phyloP scores from a whole-genome alignment of 1,140 invertebrate species.

The Melipona quadrifasciata region DNA sequence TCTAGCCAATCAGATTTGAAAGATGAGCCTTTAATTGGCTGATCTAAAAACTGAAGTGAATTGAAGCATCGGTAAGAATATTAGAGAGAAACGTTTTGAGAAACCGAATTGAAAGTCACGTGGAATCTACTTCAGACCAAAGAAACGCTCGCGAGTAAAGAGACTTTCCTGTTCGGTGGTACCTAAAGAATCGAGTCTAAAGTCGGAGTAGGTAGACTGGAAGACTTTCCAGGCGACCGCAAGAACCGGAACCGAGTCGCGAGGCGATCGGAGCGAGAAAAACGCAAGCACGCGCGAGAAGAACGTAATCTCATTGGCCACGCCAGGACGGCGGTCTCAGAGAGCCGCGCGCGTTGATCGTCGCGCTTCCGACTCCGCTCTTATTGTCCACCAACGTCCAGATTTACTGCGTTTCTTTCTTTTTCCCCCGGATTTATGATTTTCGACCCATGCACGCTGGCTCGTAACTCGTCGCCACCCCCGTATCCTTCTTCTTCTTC shows the following conservation, averaged over 20 bases:
- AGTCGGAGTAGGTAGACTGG: slow-evolving; percentile 12
- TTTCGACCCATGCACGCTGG: slow-evolving; percentile 47
- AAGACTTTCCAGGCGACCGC: slow-evolving; percentile 36
- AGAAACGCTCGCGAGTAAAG: not conserved
- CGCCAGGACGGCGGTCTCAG: slow-evolving; percentile 67
- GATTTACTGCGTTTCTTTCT: slow-evolving; percentile 69
- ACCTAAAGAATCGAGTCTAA: slow-evolving; percentile 6
- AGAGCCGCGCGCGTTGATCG: slow-evolving; percentile 65
- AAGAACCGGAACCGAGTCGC: slow-evolving; percentile 53
- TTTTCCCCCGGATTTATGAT: slow-evolving; percentile 67
- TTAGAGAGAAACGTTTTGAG: too few species aligned
- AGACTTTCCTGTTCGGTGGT: not conserved
- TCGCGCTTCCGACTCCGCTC: slow-evolving; percentile 66
- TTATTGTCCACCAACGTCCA: slow-evolving; percentile 62
- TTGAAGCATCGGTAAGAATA: too few species aligned
- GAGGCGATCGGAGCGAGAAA: slow-evolving; percentile 54
- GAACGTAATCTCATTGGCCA: slow-evolving; percentile 75
- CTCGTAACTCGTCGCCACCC: slow-evolving; percentile 43
- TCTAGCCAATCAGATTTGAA: too few species aligned
- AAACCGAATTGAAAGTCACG: too few species aligned
- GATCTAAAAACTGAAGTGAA: too few species aligned
- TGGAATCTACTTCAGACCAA: not conserved
- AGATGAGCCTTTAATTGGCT: too few species aligned
- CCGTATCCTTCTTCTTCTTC: slow-evolving; percentile 1
- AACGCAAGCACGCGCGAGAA: slow-evolving; percentile 52